Evolutionary conservation across 2,113 vertebrate species (phyloP).

Genomic region (Tautogolabrus adspersus): DNA sequence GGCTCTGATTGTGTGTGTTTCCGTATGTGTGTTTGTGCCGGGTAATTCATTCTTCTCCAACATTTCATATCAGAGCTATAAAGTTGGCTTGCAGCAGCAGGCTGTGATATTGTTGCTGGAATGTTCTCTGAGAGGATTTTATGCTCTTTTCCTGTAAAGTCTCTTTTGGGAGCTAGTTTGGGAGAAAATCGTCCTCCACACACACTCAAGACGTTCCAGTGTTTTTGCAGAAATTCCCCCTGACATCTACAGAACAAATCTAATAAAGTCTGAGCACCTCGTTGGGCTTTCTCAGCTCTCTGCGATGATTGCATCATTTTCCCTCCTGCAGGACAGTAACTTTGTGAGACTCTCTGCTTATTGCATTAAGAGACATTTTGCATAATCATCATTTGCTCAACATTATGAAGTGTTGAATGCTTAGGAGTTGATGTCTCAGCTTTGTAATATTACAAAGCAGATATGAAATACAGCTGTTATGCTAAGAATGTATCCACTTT

Average conservation of each 20-base stretch:
- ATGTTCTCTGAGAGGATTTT: slow-evolving; percentile 64
- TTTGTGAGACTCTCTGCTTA: not conserved
- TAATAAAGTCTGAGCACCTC: slow-evolving; percentile 73
- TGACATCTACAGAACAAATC: slow-evolving; percentile 71
- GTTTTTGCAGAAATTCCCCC: slow-evolving; percentile 58
- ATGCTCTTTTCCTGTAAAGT: slow-evolving; percentile 65
- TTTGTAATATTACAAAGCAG: not conserved
- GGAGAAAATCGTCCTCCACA: slow-evolving; percentile 48
- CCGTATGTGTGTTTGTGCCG: slow-evolving; percentile 1
- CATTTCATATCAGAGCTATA: slow-evolving; percentile 57
- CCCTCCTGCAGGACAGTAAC: not conserved
- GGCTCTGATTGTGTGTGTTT: too few species aligned
- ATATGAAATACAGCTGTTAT: slow-evolving; percentile 8
- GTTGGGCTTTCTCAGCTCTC: slow-evolving; percentile 59
- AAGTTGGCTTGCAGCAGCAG: slow-evolving; percentile 56
- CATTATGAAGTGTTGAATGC: not conserved
- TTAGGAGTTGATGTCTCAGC: not conserved
- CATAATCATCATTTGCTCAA: slow-evolving; percentile 5
- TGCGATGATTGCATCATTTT: slow-evolving; percentile 49
- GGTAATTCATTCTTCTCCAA: slow-evolving; percentile 29
- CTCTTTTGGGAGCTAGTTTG: slow-evolving; percentile 66
- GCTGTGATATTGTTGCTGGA: slow-evolving; percentile 71
- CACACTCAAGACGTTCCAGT: slow-evolving; percentile 29
- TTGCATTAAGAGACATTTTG: not conserved
- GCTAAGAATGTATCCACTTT: slow-evolving; percentile 7